Evolutionary conservation across 1,140 invertebrate genomes (phyloP), one percentile per base, ranked within the genome.

Genomic region (Lycorma delicatula): DNA sequence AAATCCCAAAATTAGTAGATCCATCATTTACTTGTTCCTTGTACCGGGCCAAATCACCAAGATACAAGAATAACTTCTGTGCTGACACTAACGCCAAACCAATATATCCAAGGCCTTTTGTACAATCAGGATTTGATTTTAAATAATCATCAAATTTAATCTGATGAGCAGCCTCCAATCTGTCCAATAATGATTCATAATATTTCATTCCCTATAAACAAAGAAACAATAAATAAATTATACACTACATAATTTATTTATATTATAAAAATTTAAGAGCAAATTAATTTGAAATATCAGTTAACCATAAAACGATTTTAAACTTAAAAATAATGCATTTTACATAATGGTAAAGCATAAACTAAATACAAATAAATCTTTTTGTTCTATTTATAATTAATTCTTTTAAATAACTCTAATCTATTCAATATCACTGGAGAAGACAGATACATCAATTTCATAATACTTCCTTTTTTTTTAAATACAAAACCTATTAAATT

Each of bases 11-110:
- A 75, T 93, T 95, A 13, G 82, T 79, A 0, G 85, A 84, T 7
- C 36, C 36, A 64, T 91, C 86, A 63, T 88, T 87, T 16, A 84
- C 81, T 69, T 89, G 85, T 67, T 95, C 90, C 66, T 84, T 86
- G 71, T 97, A 97, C 48, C 93, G 79, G 6, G 87, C 84, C 61
- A 97, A 78, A 75, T 97, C 94, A 3, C 94, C 94, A 54, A 97
- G 75, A 70, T 85, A 94, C 25, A 97, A 80, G 63, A 89, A 86
- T 57, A 91, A 78, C 61, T 94, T 91, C 72, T 97, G 93, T 0
- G 84, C 82, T 57, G 89, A 87, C 28, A 94, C 79, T 54, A 93
- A 72, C 2, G 87, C 88, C 57, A 91, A 75, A 18, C 87, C 84
- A 7, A 86, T 75, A 58, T 80, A 80, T 3, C 86, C 82, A 18